phyloP scores from a whole-genome alignment of 1,140 invertebrate genomes.

The Bombus ignitus region DNA sequence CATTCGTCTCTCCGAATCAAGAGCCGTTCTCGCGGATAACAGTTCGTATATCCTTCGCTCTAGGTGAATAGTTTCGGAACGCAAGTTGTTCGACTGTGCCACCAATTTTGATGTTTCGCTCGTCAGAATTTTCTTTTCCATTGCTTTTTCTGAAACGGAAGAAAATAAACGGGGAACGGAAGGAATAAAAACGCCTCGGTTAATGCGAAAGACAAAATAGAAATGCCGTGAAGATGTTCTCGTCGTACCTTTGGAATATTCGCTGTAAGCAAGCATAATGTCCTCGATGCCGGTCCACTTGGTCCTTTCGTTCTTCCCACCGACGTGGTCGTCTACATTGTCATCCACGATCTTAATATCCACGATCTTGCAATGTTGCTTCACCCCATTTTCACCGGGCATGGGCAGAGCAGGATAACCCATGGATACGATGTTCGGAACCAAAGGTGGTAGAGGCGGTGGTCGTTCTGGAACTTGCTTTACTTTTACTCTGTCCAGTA shows the following conservation, averaged over 20 bases:
- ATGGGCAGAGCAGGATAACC: slow-evolving; percentile 73
- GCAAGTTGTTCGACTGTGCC: slow-evolving; percentile 73
- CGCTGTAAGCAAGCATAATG: slow-evolving; percentile 77
- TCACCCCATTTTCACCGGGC: slow-evolving; percentile 76
- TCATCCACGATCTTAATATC: slow-evolving; percentile 63
- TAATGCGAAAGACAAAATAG: not conserved
- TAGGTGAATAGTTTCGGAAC: slow-evolving; percentile 74
- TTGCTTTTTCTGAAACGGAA: slow-evolving; percentile 73
- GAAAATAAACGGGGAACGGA: not conserved
- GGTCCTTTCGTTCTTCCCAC: slow-evolving; percentile 61
- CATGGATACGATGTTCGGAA: slow-evolving; percentile 69
- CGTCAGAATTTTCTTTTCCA: slow-evolving; percentile 74
- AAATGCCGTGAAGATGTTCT: not conserved
- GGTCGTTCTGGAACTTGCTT: slow-evolving; percentile 71
- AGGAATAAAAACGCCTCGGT: not conserved
- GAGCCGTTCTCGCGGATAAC: slow-evolving; percentile 69
- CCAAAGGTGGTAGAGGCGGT: slow-evolving; percentile 75
- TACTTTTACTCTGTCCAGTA: slow-evolving; percentile 74
- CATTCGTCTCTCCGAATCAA: slow-evolving; percentile 75
- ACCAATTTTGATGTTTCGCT: slow-evolving; percentile 75
- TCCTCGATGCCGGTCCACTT: slow-evolving; percentile 81
- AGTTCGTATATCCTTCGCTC: slow-evolving; percentile 75
- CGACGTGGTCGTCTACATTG: slow-evolving; percentile 50
- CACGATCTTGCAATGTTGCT: slow-evolving; percentile 72
- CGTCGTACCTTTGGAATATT: slow-evolving; percentile 79